phyloP scores from a whole-genome alignment of 2,113 vertebrate species.

The Polypterus senegalus region DNA sequence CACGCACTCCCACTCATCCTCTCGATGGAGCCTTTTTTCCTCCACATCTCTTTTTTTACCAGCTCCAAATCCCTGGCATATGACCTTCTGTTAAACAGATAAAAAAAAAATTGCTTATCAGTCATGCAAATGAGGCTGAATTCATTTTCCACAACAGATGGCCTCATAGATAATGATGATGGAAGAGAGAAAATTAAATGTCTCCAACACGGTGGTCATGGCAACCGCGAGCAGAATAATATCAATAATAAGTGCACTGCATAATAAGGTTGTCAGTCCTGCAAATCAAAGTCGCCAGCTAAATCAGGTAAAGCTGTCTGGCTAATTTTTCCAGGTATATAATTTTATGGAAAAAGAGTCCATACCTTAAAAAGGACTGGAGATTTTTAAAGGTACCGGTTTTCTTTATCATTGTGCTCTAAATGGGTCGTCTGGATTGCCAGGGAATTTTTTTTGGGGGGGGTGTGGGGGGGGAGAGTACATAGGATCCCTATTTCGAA shows the following conservation, averaged over 20 bases:
- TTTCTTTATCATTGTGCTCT: too few relatives aligned
- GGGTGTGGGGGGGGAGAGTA: slow-evolving; percentile 15
- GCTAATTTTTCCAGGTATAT: slow-evolving; percentile 20
- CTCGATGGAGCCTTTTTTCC: slow-evolving; percentile 51
- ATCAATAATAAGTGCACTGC: slow-evolving; percentile 98
- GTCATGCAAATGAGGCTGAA: slow-evolving; percentile 99
- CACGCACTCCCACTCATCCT: slow-evolving; percentile 57
- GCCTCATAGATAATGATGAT: slow-evolving; percentile 99
- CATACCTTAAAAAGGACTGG: too few relatives aligned
- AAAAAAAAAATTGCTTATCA: slow-evolving; percentile 99
- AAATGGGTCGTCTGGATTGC: neutral
- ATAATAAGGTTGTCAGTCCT: slow-evolving; percentile 99
- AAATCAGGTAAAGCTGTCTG: slow-evolving; percentile 66
- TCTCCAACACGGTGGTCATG: slow-evolving; percentile 98
- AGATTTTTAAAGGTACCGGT: too few relatives aligned
- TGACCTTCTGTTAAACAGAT: slow-evolving; percentile 99
- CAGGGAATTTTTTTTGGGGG: neutral
- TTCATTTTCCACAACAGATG: slow-evolving; percentile 99
- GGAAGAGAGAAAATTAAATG: slow-evolving; percentile 99
- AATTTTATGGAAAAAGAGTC: neutral
- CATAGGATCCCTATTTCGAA: slow-evolving; percentile 36
- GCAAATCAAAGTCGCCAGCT: slow-evolving; percentile 77
- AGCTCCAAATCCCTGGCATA: slow-evolving; percentile 96
- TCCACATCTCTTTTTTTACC: slow-evolving; percentile 44
- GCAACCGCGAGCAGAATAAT: slow-evolving; percentile 96